Evolutionary conservation across 2,797 vertebrate species (phyloP).

Genomic region (Sebastes itinus): DNA sequence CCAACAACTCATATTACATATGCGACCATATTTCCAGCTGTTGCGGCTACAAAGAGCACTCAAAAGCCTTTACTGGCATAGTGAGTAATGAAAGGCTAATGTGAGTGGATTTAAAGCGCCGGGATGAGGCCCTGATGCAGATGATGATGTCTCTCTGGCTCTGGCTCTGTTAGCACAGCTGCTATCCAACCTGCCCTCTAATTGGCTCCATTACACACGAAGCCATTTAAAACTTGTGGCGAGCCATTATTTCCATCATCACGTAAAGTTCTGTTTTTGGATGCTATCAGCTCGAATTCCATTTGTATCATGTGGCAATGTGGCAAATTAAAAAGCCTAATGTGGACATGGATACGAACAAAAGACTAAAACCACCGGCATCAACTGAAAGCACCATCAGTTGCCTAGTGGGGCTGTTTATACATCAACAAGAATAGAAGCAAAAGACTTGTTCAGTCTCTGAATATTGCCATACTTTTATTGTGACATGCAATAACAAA

Average conservation of each 20-base stretch:
- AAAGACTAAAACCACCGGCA: not conserved
- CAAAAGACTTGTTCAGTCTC: not conserved
- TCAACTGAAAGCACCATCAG: not conserved
- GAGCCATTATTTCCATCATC: slow-evolving; percentile 29
- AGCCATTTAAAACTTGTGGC: slow-evolving; percentile 15
- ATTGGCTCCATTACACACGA: slow-evolving; percentile 20
- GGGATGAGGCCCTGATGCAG: not conserved
- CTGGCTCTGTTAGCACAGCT: slow-evolving; percentile 1
- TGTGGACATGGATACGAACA: not conserved
- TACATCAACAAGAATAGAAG: not conserved
- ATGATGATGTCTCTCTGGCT: slow-evolving; percentile 16
- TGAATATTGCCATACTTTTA: not conserved
- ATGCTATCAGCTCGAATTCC: slow-evolving; percentile 1
- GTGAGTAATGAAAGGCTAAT: slow-evolving; percentile 17
- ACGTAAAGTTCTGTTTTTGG: slow-evolving; percentile 12
- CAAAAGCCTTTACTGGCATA: not conserved
- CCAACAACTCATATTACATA: not conserved
- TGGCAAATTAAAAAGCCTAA: slow-evolving; percentile 14
- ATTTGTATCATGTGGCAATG: slow-evolving; percentile 18
- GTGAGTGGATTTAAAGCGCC: not conserved
- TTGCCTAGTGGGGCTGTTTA: not conserved
- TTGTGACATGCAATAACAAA: not conserved
- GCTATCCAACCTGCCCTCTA: slow-evolving; percentile 22
- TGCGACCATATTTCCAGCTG: not conserved
- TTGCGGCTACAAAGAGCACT: not conserved